Evolutionary conservation across 2,888 invertebrate genomes (phyloP).

Genomic region (Drosophila yooni): DNA sequence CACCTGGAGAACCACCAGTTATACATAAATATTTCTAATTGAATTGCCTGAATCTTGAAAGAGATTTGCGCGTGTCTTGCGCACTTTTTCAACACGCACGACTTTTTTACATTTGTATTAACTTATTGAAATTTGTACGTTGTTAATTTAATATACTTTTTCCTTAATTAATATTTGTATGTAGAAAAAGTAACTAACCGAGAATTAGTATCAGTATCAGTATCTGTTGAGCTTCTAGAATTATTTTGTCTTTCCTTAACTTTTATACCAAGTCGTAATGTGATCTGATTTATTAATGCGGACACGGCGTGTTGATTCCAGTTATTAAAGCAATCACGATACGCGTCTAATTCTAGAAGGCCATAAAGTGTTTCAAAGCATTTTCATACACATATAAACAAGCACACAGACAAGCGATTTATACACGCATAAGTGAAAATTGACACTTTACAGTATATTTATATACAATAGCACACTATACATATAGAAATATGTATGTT

Average conservation of each 20-base stretch:
- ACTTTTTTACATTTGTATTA: constrained; percentile 2
- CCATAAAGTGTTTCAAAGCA: constrained; percentile 49
- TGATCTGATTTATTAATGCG: not conserved
- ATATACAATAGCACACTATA: constrained; percentile 34
- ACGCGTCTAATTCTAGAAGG: constrained; percentile 16
- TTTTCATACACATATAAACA: constrained; percentile 35
- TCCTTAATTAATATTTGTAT: not conserved
- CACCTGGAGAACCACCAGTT: constrained; percentile 26
- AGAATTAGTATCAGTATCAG: not conserved
- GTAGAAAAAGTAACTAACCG: not conserved
- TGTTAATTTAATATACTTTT: not conserved
- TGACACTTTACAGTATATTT: constrained; percentile 32
- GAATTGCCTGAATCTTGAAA: constrained; percentile 10
- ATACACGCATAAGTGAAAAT: constrained; percentile 50
- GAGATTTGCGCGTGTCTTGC: constrained; percentile 1
- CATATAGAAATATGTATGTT: constrained; percentile 53
- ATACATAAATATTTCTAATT: constrained; percentile 8
- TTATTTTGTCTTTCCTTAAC: not conserved
- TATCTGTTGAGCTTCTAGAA: constrained; percentile 1
- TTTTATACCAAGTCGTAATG: constrained; percentile 2
- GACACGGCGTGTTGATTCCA: not conserved
- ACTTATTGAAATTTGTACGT: constrained; percentile 2
- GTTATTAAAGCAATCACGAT: constrained; percentile 4
- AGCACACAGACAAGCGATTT: constrained; percentile 40
- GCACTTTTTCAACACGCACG: constrained; percentile 3